Percentiles rank a stretch among this genome's conserved stretches.
Conservation (phyloP, 2,797 vertebrate species). For the Botia almorhae region DNA sequence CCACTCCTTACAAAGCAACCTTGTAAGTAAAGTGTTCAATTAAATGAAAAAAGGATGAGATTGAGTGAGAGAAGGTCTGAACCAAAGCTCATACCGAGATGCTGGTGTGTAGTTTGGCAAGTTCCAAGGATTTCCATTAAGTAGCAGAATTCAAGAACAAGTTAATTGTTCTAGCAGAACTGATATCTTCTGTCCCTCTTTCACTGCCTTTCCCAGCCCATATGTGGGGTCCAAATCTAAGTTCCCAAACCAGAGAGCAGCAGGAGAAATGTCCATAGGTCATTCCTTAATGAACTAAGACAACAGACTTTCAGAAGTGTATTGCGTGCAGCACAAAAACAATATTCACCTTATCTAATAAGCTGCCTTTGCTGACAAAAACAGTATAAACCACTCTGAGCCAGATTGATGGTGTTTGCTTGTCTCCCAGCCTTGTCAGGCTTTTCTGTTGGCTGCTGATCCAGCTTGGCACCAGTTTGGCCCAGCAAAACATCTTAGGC, state of each 20-base stretch:
- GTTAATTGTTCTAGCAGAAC: slow-evolving; percentile 79
- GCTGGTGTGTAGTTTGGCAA: slow-evolving; percentile 75
- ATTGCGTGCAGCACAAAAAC: neutral
- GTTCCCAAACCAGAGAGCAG: slow-evolving; percentile 25
- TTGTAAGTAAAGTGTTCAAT: slow-evolving; percentile 73
- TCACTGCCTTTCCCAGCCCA: slow-evolving; percentile 33
- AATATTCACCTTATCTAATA: neutral
- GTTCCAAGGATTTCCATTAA: slow-evolving; percentile 74
- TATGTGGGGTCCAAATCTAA: slow-evolving; percentile 30
- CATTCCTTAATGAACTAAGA: slow-evolving; percentile 19
- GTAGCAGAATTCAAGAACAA: slow-evolving; percentile 76
- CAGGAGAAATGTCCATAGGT: slow-evolving; percentile 13
- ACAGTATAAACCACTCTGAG: neutral
- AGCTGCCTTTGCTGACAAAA: neutral
- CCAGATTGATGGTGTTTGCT: neutral
- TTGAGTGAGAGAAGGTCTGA: slow-evolving; percentile 58
- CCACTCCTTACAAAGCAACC: slow-evolving; percentile 54
- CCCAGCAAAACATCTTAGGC: too few species aligned
- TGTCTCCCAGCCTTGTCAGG: neutral
- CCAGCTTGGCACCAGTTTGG: too few species aligned
- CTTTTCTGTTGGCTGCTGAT: neutral
- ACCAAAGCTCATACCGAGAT: slow-evolving; percentile 72
- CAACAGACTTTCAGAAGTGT: slow-evolving; percentile 35
- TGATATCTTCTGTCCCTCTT: slow-evolving; percentile 58
- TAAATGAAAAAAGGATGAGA: slow-evolving; percentile 53